Base-by-base conservation (phyloP, 23 tunicate species). In the Ciona savignyi region DNA sequence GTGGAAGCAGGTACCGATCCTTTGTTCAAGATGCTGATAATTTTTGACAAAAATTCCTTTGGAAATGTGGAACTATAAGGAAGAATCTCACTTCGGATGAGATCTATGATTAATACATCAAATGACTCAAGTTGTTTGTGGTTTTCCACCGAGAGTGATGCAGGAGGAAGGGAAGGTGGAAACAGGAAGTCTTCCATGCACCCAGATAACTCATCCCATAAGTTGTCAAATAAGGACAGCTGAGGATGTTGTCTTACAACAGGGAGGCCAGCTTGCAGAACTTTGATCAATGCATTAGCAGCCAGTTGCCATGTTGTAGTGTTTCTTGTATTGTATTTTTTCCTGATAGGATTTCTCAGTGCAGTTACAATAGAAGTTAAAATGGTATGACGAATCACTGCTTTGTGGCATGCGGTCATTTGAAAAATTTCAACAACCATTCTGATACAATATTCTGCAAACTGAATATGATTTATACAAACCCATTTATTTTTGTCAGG, bases 231-330 rank as follows among this genome's bases (percentile, higher is more conserved):
- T 20, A 78, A 29, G 26, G 86, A 76, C 9, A 74, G 62, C 62
- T 91, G 97, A 24, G 97, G 80, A 68, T 91, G 86, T 76, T 91
- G 97, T 28, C 97, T 56, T 21, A 85, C 97, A 60, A 91, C 91
- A 23, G 97, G 97, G 70, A 91, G 30, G 2, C 97, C 97, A 4
- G 86, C 80, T 63, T 91, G 91, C 25, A 84, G 70, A 0, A 91
- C 83, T 26, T 84, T 82, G 35, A 91, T 62, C 27, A 91, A 71
- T 4, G 91, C 83, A 33, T 91, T 81, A 20, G 80, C 97, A 22
- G 97, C 86, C 20, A 91, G 51, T 64, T 84, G 86, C 97, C 97
- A 91, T 1, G 97, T 91, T 29, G 76, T 51, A 28, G 68, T 70
- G 26, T 71, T 32, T 35, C 26, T 66, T 9, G 75, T 63, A 51